A percentile compares a stretch with the other conserved stretches of the same genome.
phyloP scores from a whole-genome alignment of 2,797 vertebrate genomes.

The Acanthiza pusilla region DNA sequence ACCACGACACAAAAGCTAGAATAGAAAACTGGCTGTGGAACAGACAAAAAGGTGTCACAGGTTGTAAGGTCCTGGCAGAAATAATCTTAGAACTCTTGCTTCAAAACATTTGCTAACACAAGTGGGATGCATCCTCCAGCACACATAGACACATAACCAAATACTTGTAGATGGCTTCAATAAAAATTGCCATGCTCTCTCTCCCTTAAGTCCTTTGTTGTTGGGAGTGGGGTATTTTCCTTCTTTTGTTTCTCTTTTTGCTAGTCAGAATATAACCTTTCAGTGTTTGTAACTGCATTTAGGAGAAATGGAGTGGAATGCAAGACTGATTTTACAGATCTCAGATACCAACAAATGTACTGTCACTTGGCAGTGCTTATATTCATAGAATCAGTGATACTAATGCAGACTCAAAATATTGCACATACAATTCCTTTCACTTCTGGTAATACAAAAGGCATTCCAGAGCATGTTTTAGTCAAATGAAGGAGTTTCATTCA shows the following conservation, averaged over 20 bases:
- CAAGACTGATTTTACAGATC: background rate
- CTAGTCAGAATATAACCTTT: background rate
- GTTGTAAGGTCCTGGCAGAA: background rate
- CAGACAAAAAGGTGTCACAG: background rate
- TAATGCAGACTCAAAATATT: background rate
- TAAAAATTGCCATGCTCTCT: background rate
- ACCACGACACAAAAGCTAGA: background rate
- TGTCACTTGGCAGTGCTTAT: background rate
- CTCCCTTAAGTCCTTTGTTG: background rate
- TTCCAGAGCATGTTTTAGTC: background rate
- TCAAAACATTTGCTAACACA: background rate
- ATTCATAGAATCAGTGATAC: background rate
- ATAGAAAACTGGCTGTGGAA: background rate
- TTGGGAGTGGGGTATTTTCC: fast-evolving
- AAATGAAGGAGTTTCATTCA: background rate
- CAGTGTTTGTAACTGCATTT: background rate
- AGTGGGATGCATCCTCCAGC: background rate
- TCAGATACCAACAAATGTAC: background rate
- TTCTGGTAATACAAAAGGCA: background rate
- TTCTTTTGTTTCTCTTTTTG: background rate
- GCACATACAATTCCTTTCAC: background rate
- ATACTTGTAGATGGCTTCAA: background rate
- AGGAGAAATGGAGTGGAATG: background rate
- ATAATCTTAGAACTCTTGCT: background rate
- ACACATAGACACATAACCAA: background rate